Percentiles rank a stretch among this genome's conserved stretches.
Conservation (phyloP, 64 coral and sea anemone genomes). For the Montipora sp. region DNA sequence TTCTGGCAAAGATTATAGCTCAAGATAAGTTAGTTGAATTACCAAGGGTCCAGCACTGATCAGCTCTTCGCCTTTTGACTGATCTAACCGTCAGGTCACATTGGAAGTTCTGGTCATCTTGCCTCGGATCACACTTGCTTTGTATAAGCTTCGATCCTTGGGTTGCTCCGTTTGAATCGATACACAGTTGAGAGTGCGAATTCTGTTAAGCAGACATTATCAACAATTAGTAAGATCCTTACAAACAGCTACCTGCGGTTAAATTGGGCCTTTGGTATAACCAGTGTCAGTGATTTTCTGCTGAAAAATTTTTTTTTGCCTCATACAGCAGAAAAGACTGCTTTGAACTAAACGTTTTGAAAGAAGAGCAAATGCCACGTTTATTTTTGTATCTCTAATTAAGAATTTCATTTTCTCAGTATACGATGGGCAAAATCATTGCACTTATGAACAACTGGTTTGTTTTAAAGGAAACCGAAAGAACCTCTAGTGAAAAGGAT, state of each 20-base stretch:
- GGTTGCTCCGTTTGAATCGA: constrained; percentile 85
- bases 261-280: not conserved
- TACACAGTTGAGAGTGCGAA: constrained; percentile 74
- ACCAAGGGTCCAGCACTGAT: constrained; percentile 75
- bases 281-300: not conserved
- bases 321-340: too few relatives aligned
- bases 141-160: constrained; percentile 71
- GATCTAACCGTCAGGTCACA: constrained; percentile 92
- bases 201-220: constrained; percentile 51
- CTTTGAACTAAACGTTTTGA: too few relatives aligned
- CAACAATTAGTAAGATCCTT: not conserved
- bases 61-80: constrained; percentile 84
- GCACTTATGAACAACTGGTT: too few relatives aligned
- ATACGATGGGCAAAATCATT: too few relatives aligned
- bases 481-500: too few relatives aligned
- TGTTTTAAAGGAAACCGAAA: too few relatives aligned
- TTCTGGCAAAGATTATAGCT: not conserved
- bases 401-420: too few relatives aligned
- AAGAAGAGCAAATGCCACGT: too few relatives aligned
- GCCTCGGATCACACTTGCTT: constrained; percentile 75
- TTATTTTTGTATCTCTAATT: too few relatives aligned
- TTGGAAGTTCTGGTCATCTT: constrained; percentile 92
- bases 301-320: not conserved
- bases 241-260: not conserved
- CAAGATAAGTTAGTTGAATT: not conserved